Conservation (phyloP, 1,140 invertebrate genomes). For the Propsilocerus akamusi region DNA sequence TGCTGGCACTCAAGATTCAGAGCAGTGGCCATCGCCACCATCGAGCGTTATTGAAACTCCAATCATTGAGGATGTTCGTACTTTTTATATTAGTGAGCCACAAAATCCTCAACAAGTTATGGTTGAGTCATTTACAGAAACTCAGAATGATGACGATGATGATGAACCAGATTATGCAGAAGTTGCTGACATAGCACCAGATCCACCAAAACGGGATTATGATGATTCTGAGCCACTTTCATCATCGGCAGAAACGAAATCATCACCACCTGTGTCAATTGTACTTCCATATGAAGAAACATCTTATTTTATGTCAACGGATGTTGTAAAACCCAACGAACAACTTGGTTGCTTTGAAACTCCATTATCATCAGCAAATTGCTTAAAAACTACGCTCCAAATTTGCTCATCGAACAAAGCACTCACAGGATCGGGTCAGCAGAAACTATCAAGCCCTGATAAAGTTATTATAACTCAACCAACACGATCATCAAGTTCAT, state of each 20-base stretch:
- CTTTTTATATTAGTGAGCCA: constrained; percentile 60
- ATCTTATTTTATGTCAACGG: constrained; percentile 21
- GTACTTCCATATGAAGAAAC: constrained; percentile 21
- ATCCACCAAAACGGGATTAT: constrained; percentile 7
- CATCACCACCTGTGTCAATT: constrained; percentile 12
- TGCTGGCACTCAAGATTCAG: constrained; percentile 30
- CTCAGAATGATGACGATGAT: constrained; percentile 34
- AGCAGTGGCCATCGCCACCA: constrained; percentile 60
- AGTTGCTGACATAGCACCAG: constrained; percentile 21
- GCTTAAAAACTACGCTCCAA: constrained; percentile 31
- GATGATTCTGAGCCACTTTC: not conserved
- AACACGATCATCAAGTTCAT: constrained; percentile 28
- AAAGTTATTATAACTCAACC: constrained; percentile 36
- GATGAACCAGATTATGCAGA: constrained; percentile 24
- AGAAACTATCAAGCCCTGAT: constrained; percentile 15
- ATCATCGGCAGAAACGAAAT: not conserved
- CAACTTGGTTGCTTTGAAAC: constrained; percentile 8
- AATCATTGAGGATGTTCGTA: constrained; percentile 62
- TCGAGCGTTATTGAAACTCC: constrained; percentile 43
- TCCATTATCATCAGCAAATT: constrained; percentile 23
- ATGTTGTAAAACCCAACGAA: constrained; percentile 11
- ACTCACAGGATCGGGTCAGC: constrained; percentile 7
- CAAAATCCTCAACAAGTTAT: constrained; percentile 46
- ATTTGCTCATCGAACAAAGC: constrained; percentile 16
- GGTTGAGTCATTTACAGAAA: constrained; percentile 34